Percentiles rank a stretch among this genome's conserved stretches.
phyloP scores from a whole-genome alignment of 2,113 vertebrate genomes.

The Oriolus oriolus region DNA sequence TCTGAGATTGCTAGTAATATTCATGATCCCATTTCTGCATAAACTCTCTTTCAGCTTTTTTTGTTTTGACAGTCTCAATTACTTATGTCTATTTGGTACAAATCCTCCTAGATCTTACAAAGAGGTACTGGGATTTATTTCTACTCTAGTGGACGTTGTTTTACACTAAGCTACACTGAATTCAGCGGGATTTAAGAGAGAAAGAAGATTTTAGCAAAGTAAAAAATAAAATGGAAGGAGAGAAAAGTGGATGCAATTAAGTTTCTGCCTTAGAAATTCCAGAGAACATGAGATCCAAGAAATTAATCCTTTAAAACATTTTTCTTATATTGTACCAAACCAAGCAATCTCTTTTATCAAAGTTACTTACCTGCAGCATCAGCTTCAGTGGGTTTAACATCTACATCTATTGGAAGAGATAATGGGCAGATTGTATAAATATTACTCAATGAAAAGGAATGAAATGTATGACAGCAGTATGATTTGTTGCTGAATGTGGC shows the following conservation, averaged over 20 bases:
- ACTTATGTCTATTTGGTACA: not conserved
- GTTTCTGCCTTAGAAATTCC: not conserved
- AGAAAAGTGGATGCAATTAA: not conserved
- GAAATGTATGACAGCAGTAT: not conserved
- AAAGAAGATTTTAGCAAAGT: not conserved
- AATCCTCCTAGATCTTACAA: not conserved
- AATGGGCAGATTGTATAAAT: not conserved
- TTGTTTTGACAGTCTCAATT: not conserved
- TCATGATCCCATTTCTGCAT: not conserved
- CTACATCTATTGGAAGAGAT: not conserved
- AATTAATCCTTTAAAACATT: not conserved
- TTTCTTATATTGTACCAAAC: not conserved
- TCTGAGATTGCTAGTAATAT: not conserved
- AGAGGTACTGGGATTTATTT: not conserved
- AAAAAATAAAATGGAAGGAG: not conserved
- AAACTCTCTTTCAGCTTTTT: not conserved
- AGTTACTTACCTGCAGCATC: not conserved
- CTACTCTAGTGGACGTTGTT: not conserved
- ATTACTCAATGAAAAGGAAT: constrained; percentile 13
- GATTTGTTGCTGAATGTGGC: constrained; percentile 19
- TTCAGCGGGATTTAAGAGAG: not conserved
- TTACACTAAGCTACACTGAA: not conserved
- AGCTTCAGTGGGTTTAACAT: not conserved
- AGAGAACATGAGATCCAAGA: not conserved
- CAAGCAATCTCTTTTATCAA: not conserved